phyloP scores from a whole-genome alignment of 2,113 vertebrate genomes.

The Phrynosoma blainvillii region DNA sequence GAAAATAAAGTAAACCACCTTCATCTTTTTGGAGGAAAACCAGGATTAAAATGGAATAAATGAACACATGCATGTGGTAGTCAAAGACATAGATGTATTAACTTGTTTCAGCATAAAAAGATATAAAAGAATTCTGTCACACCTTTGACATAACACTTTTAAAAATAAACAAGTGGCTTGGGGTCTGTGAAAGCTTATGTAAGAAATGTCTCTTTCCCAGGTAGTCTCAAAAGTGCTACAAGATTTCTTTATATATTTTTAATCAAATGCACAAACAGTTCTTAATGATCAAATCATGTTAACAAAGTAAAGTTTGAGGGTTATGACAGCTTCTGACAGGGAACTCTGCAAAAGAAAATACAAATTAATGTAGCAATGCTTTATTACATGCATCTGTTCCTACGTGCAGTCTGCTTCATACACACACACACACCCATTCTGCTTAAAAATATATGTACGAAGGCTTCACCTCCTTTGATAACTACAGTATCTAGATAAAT shows the following conservation, averaged over 20 bases:
- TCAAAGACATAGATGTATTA: too few species aligned
- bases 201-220: too few species aligned
- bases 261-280: background rate
- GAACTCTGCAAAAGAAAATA: background rate
- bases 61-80: background rate
- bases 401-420: background rate
- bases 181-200: too few species aligned
- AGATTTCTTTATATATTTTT: too few species aligned
- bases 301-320: background rate
- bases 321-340: background rate
- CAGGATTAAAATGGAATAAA: background rate
- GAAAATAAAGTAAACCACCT: background rate
- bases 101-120: too few species aligned
- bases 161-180: too few species aligned
- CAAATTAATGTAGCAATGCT: background rate
- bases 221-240: too few species aligned
- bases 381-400: background rate
- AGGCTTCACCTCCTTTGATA: background rate
- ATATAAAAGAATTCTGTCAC: too few species aligned
- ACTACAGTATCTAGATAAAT: slow-evolving; percentile 33
- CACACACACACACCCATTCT: background rate
- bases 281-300: background rate
- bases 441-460: slow-evolving; percentile 11
- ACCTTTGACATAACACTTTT: too few species aligned
- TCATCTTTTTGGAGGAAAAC: background rate